phyloP scores from a whole-genome alignment of 2,113 vertebrate species.

The Neoarius graeffei region DNA sequence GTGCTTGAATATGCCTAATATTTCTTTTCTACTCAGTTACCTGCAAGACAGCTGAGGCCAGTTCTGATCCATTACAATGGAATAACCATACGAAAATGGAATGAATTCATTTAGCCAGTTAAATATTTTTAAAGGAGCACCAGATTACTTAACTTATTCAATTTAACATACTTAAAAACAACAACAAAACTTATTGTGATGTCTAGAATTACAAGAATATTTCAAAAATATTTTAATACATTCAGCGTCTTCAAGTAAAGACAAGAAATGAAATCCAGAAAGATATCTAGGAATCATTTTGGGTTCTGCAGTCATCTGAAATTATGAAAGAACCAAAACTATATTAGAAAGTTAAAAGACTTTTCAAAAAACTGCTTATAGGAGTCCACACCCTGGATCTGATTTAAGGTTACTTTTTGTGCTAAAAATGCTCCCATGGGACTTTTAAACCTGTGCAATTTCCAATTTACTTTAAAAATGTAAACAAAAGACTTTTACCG shows the following conservation, averaged over 20 bases:
- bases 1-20: too few relatives aligned
- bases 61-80: too few relatives aligned
- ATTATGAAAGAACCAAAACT: not conserved
- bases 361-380: not conserved
- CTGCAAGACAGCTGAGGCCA: too few relatives aligned
- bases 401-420: too few relatives aligned
- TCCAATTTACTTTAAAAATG: too few relatives aligned
- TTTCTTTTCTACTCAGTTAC: too few relatives aligned
- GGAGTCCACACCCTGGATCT: not conserved
- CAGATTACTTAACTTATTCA: not conserved
- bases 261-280: not conserved
- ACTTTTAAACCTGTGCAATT: too few relatives aligned
- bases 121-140: not conserved
- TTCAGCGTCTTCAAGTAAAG: not conserved
- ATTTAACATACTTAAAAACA: not conserved
- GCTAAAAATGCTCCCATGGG: too few relatives aligned
- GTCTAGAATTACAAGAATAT: not conserved
- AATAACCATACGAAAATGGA: too few relatives aligned
- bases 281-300: not conserved
- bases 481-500: too few relatives aligned
- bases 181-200: too few relatives aligned
- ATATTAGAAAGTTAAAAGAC: not conserved
- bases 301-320: not conserved
- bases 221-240: not conserved
- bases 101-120: not conserved